Evolutionary conservation across 2,113 vertebrate species (phyloP), one percentile per base, ranked within the genome.

Genomic region (Urocolius indicus): DNA sequence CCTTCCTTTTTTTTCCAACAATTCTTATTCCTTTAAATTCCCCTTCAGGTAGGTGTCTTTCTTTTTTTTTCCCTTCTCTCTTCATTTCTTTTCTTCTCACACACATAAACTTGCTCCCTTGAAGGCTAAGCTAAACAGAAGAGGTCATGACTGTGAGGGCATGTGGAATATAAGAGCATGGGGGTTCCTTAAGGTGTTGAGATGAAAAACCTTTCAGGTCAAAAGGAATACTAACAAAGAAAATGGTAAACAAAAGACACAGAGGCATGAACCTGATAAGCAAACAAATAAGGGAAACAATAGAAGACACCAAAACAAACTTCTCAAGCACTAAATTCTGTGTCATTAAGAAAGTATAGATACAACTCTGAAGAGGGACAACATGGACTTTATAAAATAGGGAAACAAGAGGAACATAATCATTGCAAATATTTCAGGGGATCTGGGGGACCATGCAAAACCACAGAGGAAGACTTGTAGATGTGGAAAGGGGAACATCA

Each of bases 401-500:
- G 6, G 29, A 74, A 91, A 80, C 3, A 80, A 54, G 18, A 68
- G 51, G 22, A 82, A 32, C 2, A 23, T 38, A 8, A n/a, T 46
- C 24, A 48, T 79, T 32, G 46, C 29, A 3, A 15, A 16, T 80
- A 48, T 77, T 77, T 78, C 36, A 52, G 9, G 7, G 10, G 4
- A 30, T 13, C 1, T 3, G 14, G 2, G 3, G 1, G 0, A 38
- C 5, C 45, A 6, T 26, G 19, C 26, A 87, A 61, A 84, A 30
- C 4, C 4, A 8, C 21, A 54, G 3, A 2, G 13, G 4, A 52
- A 80, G 6, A 46, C 22, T 51, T 16, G 15, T n/a, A 43, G 36
- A 11, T 34, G 26, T 74, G 2, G 21, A 24, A 90, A 84, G 83
- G 3, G 14, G 43, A 58, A 52, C 3, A 61, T 38, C 14, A 63